Base-by-base conservation (phyloP, 1,140 invertebrate species). In the Pachyrhynchus sulphureomaculatus region DNA sequence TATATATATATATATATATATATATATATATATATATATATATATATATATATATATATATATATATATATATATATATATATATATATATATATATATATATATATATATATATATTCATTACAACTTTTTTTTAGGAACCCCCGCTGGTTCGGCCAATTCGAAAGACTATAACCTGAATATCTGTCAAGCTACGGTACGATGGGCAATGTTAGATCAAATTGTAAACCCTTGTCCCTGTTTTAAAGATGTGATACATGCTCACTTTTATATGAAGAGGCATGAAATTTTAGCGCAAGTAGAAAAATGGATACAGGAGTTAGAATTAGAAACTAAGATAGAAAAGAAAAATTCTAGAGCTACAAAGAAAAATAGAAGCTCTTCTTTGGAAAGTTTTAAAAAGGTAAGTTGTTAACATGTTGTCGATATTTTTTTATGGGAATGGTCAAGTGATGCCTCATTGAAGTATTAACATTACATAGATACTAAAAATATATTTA, bases 171-270 rank as follows among this genome's bases (percentile, higher is more conserved):
- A 98, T 79, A 96, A 98, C 78, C 89, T 93, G 62, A 96, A 96
- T 77, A 95, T 98, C 70, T 90, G 93, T 78, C 92, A 96, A 78
- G 94, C 94, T 4, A 96, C 92, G 51, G 91, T 95, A 32, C 89
- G 92, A 73, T 98, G 94, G 93, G 95, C 93, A 34, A 97, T 98
- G 90, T 81, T 96, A 41, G 94, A 97, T 77, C 93, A 96, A 76
- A 85, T 97, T 61, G 79, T 87, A 62, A 93, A 93, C 79, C 93
- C 94, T 2, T 90, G 91, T 68, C 86, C 90, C n/a, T 95, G 93
- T 79, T 96, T 98, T 74, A 92, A 90, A 79, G 91, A 95, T 79
- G 90, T 97, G 10, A 93, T 97, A 68, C 88, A 93, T 64, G 88
- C 90, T 41, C 95, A 97, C 78, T 97, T 97, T 75, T 97, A 94